These are phyloP conservation scores for Pygmarrhopalites habei DNA, from an alignment of 1,140 invertebrate species.

Conservation along the genomic window DNA sequence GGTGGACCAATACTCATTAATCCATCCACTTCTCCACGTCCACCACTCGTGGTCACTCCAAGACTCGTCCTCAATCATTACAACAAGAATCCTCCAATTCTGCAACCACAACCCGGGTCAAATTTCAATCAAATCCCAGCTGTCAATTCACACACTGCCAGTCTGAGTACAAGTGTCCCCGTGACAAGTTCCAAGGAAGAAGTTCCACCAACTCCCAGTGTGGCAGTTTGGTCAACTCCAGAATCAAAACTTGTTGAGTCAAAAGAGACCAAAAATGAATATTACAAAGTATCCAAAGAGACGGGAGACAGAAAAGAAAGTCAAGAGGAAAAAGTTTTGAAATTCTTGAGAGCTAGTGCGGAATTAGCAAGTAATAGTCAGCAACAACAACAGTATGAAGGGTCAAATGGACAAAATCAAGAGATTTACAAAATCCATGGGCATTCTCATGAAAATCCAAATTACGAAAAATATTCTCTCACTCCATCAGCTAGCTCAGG, in stretches of 20 bases:
- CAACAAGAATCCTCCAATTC: neutral
- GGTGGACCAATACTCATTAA: neutral
- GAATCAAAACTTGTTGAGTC: neutral
- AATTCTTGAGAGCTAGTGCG: constrained; percentile 34
- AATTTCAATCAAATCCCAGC: neutral
- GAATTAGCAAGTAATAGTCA: constrained; percentile 4
- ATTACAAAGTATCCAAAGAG: constrained; percentile 10
- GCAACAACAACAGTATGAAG: neutral
- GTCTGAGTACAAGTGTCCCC: too few species aligned
- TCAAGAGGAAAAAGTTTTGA: constrained; percentile 34
- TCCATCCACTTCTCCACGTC: neutral
- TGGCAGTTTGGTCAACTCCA: neutral
- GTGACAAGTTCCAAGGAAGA: too few species aligned
- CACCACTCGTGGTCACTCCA: constrained; percentile 6
- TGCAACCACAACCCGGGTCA: neutral
- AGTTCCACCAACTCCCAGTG: too few species aligned
- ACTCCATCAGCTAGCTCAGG: too few species aligned
- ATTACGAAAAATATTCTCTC: neutral
- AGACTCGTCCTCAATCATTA: too few species aligned
- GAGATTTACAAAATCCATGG: too few species aligned
- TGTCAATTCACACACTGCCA: too few species aligned
- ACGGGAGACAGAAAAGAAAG: constrained; percentile 29
- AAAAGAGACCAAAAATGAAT: neutral
- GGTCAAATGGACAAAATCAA: neutral
- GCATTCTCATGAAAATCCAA: neutral